Conservation (phyloP, 1,140 invertebrate genomes). For the Adoxophyes honmai region DNA sequence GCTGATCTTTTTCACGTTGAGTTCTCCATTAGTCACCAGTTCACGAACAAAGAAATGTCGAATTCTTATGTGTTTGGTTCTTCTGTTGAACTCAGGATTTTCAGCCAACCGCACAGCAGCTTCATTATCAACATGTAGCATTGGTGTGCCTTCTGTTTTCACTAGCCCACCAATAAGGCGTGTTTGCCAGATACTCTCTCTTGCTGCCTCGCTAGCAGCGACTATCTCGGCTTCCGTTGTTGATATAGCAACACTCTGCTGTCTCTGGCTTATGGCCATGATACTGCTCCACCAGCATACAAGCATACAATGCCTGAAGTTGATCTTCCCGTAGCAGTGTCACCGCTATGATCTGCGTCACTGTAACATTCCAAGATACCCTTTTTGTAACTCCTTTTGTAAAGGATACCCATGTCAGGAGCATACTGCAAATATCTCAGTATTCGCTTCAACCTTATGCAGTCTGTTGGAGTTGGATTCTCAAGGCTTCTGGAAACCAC, state of each 20-base stretch:
- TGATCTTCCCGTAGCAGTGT: constrained; percentile 39
- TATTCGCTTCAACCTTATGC: constrained; percentile 33
- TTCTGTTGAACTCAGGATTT: constrained; percentile 45
- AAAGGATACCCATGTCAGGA: neutral
- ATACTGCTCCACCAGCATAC: constrained; percentile 39
- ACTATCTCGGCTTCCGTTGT: constrained; percentile 71
- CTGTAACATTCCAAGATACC: constrained; percentile 37
- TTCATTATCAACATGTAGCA: constrained; percentile 32
- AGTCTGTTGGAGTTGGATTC: constrained; percentile 45
- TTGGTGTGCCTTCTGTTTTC: constrained; percentile 21
- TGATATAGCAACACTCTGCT: constrained; percentile 46
- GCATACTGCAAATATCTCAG: constrained; percentile 5
- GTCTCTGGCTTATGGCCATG: constrained; percentile 52
- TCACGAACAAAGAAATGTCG: constrained; percentile 54
- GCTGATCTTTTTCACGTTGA: constrained; percentile 7
- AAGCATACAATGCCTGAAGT: constrained; percentile 37
- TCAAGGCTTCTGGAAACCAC: constrained; percentile 47
- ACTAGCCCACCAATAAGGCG: constrained; percentile 2
- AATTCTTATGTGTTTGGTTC: constrained; percentile 61
- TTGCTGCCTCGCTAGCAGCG: constrained; percentile 54
- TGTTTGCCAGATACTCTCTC: constrained; percentile 56
- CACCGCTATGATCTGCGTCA: constrained; percentile 50
- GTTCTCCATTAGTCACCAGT: constrained; percentile 24
- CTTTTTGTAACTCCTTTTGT: constrained; percentile 14
- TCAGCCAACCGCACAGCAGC: constrained; percentile 35